Conservation (phyloP, 1,140 invertebrate genomes). For the Rhagoletis pomonella region DNA sequence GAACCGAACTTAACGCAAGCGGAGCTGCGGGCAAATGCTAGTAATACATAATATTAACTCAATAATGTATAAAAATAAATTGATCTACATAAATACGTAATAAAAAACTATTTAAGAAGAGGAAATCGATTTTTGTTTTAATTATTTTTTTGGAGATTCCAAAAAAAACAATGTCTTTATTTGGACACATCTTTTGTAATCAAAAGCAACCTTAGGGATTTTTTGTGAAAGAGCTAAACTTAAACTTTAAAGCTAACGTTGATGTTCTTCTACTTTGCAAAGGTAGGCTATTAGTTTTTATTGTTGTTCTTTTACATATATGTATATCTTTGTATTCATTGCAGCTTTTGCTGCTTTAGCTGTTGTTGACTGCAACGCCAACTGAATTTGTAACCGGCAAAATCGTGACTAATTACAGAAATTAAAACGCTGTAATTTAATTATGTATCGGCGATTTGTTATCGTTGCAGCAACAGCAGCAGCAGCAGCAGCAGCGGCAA, state of each 20-base stretch:
- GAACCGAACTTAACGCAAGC: too few species aligned
- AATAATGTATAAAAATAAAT: too few species aligned
- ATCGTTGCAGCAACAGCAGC: conserved; percentile 59
- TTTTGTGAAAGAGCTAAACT: not conserved
- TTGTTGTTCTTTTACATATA: not conserved
- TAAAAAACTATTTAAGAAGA: too few species aligned
- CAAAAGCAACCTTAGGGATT: not conserved
- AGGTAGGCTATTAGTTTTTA: not conserved
- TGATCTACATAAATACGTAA: too few species aligned
- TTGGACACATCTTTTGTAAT: too few species aligned
- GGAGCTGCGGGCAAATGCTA: too few species aligned
- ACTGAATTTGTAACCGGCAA: conserved; percentile 58
- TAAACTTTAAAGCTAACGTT: not conserved
- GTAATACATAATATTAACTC: too few species aligned
- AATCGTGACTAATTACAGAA: conserved; percentile 75
- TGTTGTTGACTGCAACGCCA: not conserved
- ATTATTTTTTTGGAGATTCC: too few species aligned
- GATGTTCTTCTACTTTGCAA: not conserved
- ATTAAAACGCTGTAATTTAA: conserved; percentile 75
- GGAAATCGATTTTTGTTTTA: too few species aligned
- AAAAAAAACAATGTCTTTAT: too few species aligned
- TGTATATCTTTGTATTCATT: not conserved
- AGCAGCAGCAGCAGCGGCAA: too few species aligned
- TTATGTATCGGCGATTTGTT: conserved; percentile 74
- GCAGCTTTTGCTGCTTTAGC: not conserved